Evolutionary conservation across 1,140 invertebrate genomes (phyloP).

Genomic region (Scylla paramamosain): DNA sequence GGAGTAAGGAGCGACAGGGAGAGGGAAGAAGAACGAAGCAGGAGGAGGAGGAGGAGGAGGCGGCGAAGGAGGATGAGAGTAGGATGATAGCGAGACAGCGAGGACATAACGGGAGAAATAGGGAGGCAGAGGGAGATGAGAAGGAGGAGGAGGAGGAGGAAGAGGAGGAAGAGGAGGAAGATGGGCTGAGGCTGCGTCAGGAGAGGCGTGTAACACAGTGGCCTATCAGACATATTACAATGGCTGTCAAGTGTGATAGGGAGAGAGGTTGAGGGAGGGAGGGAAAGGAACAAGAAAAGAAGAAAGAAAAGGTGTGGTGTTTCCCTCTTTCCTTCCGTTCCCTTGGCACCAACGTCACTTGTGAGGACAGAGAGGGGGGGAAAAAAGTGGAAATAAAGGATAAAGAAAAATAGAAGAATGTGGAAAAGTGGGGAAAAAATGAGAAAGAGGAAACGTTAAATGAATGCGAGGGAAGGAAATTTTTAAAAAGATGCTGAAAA

Average conservation of each 20-base stretch:
- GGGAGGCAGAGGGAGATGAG: not conserved
- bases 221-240: slow-evolving; percentile 2
- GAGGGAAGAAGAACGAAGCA: not conserved
- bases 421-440: not conserved
- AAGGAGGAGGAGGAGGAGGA: not conserved
- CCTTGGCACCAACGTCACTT: too few relatives aligned
- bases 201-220: not conserved
- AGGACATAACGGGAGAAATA: not conserved
- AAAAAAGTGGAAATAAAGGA: not conserved
- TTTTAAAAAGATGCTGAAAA: too few relatives aligned
- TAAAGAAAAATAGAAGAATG: not conserved
- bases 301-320: not conserved
- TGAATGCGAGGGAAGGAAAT: not conserved
- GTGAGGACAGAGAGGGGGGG: not conserved
- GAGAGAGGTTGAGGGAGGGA: slow-evolving; percentile 41
- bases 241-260: slow-evolving; percentile 18
- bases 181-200: not conserved
- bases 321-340: too few relatives aligned
- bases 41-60: not conserved
- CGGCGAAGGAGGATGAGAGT: too few relatives aligned
- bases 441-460: not conserved
- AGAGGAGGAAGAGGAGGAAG: not conserved
- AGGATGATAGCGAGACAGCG: not conserved
- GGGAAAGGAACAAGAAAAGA: not conserved
- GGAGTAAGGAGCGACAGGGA: not conserved